Evolutionary conservation across 2,797 vertebrate genomes (phyloP), one percentile per base, ranked within the genome.

Genomic region (Enteromius trimaculatus): DNA sequence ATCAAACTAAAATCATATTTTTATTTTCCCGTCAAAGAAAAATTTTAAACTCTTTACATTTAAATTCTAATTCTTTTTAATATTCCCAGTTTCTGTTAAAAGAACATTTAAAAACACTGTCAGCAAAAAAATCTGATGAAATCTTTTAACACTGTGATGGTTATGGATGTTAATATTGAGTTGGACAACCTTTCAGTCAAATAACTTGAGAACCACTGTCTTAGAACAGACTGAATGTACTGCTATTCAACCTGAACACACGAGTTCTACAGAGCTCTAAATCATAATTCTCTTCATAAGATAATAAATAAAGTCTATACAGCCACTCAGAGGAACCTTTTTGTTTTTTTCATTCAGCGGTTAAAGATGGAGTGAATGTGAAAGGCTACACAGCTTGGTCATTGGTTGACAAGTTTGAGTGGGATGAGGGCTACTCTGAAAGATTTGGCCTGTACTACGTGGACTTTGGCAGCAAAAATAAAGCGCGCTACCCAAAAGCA

Each of bases 321-420:
- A 78, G 10, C 13, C 29, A 49, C 26, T 37, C 6, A 53, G 29
- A 39, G 9, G 6, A 65, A 81, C 16, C 6, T 34, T 51, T 77
- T 77, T 34, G 11, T 62, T 0, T 42, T 9, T 75, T 77, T 7
- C 16, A 71, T 72, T 79, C 92, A 98, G 97, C 97, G n/a, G 90
- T 97, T 4, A 97, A 96, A 2, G 97, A 98, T 0, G 97, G 97
- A 0, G 96, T 94, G 34, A 95, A 97, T 3, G 89, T 97, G 85
- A 96, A 94, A 91, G 96, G 95, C 3, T 98, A 98, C 84, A 98
- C 96, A 0, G 95, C 95, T 65, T 97, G 97, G 97, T 97, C 97
- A 58, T 92, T 98, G 72, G 91, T 98, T 42, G 97, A 97, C 90
- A 95, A 96, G 88, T 99, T 97, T 87, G 97, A 98, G 90, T 98